Conservation (phyloP, 2,113 vertebrate species). For the Tachysurus fulvidraco region DNA sequence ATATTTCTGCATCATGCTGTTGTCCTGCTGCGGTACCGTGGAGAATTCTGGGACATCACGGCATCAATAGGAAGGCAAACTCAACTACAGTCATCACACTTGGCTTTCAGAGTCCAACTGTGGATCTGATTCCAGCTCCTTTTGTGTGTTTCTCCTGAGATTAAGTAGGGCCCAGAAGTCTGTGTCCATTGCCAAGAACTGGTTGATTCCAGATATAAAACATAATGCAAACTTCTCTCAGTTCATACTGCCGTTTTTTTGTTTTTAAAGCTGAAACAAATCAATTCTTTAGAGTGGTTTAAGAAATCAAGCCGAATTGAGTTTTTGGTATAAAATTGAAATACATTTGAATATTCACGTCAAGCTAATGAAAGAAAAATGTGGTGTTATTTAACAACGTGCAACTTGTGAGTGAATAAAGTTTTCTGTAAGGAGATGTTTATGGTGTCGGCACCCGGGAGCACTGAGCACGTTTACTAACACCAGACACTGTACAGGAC, state of each 20-base stretch:
- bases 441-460: neutral
- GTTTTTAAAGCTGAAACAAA: neutral
- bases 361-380: neutral
- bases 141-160: constrained; percentile 30
- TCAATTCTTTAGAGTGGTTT: constrained; percentile 6
- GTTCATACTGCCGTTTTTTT: neutral
- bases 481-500: neutral
- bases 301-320: neutral
- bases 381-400: neutral
- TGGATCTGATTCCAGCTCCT: constrained; percentile 12
- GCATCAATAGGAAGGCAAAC: neutral
- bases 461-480: neutral
- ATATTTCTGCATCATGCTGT: constrained; percentile 19
- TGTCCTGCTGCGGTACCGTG: neutral
- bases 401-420: neutral
- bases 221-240: constrained; percentile 7
- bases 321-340: neutral
- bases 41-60: constrained; percentile 16
- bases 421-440: neutral
- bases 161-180: constrained; percentile 22
- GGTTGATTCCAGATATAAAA: constrained; percentile 16
- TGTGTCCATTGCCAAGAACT: neutral
- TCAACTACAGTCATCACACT: neutral
- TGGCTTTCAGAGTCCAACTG: constrained; percentile 9
- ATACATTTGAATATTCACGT: neutral